phyloP scores from a whole-genome alignment of 2,113 vertebrate species.

The Oriolus oriolus region DNA sequence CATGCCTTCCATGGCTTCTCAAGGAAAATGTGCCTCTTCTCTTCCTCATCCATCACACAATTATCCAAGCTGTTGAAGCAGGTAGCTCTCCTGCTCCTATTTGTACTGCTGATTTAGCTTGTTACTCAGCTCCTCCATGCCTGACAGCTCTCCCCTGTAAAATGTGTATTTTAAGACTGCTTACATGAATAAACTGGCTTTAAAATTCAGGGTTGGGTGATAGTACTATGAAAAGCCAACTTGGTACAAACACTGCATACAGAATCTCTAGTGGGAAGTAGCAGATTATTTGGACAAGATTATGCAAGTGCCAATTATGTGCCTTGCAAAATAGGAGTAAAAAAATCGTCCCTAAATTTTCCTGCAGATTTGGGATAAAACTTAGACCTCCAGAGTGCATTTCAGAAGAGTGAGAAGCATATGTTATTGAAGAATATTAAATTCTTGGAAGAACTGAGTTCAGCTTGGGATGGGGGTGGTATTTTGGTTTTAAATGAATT shows the following conservation, averaged over 20 bases:
- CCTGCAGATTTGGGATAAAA: neutral
- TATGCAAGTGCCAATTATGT: neutral
- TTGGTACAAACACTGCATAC: neutral
- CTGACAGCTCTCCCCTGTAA: slow-evolving; percentile 6
- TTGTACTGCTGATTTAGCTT: slow-evolving; percentile 45
- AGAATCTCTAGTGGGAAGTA: neutral
- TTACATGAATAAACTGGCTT: slow-evolving; percentile 26
- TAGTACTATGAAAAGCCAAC: neutral
- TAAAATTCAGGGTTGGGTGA: slow-evolving; percentile 8
- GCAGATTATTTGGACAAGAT: neutral
- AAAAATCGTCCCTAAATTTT: neutral
- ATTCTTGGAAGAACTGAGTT: neutral
- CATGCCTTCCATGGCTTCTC: neutral
- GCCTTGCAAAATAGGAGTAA: neutral
- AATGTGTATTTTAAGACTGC: neutral
- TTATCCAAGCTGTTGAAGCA: slow-evolving; percentile 34
- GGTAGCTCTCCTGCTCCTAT: slow-evolving; percentile 30
- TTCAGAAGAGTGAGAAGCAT: neutral
- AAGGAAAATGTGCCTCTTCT: neutral
- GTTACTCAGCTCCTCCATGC: slow-evolving; percentile 13
- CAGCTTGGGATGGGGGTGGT: neutral
- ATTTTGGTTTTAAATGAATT: neutral
- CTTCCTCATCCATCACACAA: neutral
- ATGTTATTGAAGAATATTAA: neutral
- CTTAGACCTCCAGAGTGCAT: neutral